phyloP scores from a whole-genome alignment of 2,888 invertebrate species.

The Pocota personata region DNA sequence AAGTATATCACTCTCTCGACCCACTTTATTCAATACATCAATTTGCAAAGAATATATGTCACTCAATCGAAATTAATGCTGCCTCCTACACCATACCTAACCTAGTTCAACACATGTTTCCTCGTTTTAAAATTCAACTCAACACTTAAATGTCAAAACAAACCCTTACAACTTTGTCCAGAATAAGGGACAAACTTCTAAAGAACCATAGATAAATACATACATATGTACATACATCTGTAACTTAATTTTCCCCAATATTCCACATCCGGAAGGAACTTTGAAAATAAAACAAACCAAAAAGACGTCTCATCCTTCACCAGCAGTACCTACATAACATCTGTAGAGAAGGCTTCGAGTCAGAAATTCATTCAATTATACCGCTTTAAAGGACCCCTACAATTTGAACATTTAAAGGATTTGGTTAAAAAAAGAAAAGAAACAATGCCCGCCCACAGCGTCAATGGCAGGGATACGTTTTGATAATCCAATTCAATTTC shows the following conservation, averaged over 20 bases:
- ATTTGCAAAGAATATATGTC: constrained; percentile 36
- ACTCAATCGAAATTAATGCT: constrained; percentile 15
- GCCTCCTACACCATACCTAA: not conserved
- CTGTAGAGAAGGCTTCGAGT: not conserved
- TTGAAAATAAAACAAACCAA: constrained; percentile 34
- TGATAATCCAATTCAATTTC: constrained; percentile 44
- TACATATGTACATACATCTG: too few relatives aligned
- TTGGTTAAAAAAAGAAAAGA: constrained; percentile 1
- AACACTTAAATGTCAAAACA: constrained; percentile 16
- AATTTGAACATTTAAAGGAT: constrained; percentile 36
- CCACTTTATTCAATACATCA: constrained; percentile 6
- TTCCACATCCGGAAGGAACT: constrained; percentile 19
- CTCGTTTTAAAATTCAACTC: constrained; percentile 25
- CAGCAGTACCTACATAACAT: not conserved
- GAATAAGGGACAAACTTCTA: constrained; percentile 5
- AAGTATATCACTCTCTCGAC: not conserved
- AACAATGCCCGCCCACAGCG: not conserved
- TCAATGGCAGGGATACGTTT: constrained; percentile 2
- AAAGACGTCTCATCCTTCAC: not conserved
- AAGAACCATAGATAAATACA: not conserved
- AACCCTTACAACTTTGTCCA: constrained; percentile 10
- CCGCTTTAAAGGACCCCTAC: constrained; percentile 14
- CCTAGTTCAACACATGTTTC: not conserved
- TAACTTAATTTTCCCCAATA: constrained; percentile 39
- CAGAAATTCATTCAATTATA: constrained; percentile 10